Evolutionary conservation across 2,888 invertebrate genomes (phyloP), one percentile per base, ranked within the genome.

Genomic region (Pandemis corylana): DNA sequence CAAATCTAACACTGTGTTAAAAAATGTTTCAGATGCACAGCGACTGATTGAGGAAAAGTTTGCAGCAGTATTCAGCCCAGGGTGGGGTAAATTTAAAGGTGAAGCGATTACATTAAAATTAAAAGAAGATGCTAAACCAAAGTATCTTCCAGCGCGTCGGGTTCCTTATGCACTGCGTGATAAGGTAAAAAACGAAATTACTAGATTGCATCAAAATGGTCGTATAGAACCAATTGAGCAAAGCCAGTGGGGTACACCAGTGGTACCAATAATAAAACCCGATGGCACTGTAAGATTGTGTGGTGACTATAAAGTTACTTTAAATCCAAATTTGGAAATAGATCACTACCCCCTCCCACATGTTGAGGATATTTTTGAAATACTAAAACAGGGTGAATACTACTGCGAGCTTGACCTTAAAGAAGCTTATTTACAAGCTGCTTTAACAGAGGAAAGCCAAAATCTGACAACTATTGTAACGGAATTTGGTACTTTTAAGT

Each of bases 331-430:
- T 42, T 68, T 76, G 10, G 70, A 69, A n/a, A 49, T 71, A 20
- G 72, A 76, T 49, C 76, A 76, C 28, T 76, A 51, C 49, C 76
- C 70, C 0, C 46, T 73, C 4, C 70, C 73, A 5, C 68, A 59
- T n/a, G 42, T 76, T 4, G 70, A 76, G 0, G 70, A 69, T 7
- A 76, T 76, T 36, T 70, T 77, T n/a, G 28, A 70, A 20, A 62
- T 49, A 7, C 44, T 77, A 53, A 72, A 67, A 49, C 28, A 66
- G 0, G 75, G 71, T 10, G 66, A 77, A 69, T 77, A 75, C 70
- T 79, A 56, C 73, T 78, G 77, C 49, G 77, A 77, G 56, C 68
- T 79, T 7, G 79, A 79, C 20, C 42, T 79, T 10, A 78, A 76
- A 46, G 76, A 78, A 44, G 79, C 78, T 5, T 78, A 78, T 42